Base-by-base conservation (phyloP, 2,797 vertebrate genomes). In the Chanos chanos region DNA sequence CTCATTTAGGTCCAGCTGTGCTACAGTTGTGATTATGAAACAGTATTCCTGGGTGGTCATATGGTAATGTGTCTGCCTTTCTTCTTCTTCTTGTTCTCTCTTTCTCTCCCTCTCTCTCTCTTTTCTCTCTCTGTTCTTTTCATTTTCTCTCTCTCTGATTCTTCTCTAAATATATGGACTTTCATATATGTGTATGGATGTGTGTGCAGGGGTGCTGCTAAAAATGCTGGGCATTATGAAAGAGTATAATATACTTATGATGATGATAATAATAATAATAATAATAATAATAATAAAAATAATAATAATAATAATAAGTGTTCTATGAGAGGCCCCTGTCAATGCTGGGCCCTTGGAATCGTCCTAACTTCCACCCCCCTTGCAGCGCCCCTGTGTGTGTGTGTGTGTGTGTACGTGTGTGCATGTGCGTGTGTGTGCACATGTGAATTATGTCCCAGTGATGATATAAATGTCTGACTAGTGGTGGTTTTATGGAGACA, bases 111-210 rank as follows among this genome's bases (percentile, higher is more conserved):
- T 54, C 45, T 47, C n/a, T 47, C 34, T 27, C 25, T 58, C 5
- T 43, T 36, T 57, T 40, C 15, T 61, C 10, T 1, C 18, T 30
- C 22, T 7, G 19, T 21, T 31, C 33, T 10, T 44, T 22, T 28
- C 13, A 25, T n/a, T 30, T n/a, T 28, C 3, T 27, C 39, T 18
- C 12, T 36, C 22, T 51, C 8, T 0, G 10, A 30, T 24, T 43
- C 54, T 36, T 28, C 37, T 55, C 64, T 55, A 48, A 70, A 48
- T 52, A 41, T 49, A 25, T 34, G 13, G 36, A 19, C 47, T 61
- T 50, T 33, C 43, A 25, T 50, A 28, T 52, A n/a, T 25, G 24
- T 25, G 24, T 25, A 24, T 25, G 24, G 25, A 24, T 25, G 24
- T 25, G 24, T 25, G 24, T 25, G 24, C 25, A 24, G 3, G 24